phyloP scores from a whole-genome alignment of 2,797 vertebrate genomes.

The Enteromius paludinosus region DNA sequence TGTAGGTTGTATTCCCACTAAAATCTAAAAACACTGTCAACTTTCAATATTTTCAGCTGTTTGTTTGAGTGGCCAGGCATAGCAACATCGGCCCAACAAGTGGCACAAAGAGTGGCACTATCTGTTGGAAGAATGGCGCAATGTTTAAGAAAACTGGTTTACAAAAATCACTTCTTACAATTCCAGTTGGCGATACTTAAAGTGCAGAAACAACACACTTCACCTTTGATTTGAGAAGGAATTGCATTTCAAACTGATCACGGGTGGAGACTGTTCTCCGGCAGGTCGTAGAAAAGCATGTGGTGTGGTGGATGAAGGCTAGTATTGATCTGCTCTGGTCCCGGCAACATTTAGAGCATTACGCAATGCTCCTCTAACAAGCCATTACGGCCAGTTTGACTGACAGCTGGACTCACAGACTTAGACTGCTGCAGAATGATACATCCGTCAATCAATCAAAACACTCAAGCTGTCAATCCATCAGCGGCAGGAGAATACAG shows the following conservation, averaged over 20 bases:
- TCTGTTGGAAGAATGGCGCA: background rate
- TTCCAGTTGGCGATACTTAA: background rate
- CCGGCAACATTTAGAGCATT: slow-evolving; percentile 17
- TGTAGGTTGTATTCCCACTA: background rate
- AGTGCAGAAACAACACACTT: background rate
- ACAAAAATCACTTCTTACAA: background rate
- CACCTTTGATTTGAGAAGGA: background rate
- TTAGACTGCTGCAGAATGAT: slow-evolving; percentile 7
- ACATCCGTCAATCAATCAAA: slow-evolving; percentile 32
- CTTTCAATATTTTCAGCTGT: background rate
- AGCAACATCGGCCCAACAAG: background rate
- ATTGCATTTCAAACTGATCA: background rate
- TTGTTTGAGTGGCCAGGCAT: background rate
- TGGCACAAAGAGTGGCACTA: background rate
- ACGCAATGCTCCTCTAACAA: background rate
- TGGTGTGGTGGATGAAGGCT: background rate
- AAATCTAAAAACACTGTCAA: background rate
- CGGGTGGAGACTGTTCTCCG: background rate
- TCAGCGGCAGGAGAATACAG: background rate
- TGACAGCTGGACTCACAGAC: slow-evolving; percentile 12
- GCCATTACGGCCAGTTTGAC: background rate
- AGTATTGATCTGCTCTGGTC: background rate
- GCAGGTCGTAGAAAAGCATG: background rate
- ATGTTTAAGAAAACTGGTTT: background rate
- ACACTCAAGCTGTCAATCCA: slow-evolving; percentile 8